phyloP scores from a whole-genome alignment of 2,888 invertebrate genomes.

The Melolontha melolontha region DNA sequence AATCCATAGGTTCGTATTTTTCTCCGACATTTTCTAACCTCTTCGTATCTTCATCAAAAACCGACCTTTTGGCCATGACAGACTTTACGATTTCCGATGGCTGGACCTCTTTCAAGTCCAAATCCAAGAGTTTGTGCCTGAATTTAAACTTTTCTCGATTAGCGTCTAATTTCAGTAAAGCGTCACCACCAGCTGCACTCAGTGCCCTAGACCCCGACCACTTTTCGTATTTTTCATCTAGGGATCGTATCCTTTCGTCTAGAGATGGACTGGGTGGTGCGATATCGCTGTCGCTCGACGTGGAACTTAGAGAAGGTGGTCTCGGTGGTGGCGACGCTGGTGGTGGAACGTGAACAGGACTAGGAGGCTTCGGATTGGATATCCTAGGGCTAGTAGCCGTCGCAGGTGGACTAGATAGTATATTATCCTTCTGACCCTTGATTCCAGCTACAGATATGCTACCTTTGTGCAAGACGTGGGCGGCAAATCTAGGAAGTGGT shows the following conservation, averaged over 20 bases:
- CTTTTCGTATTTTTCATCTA: constrained; percentile 94
- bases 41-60: constrained; percentile 96
- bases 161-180: constrained; percentile 67
- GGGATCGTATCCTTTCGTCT: constrained; percentile 90
- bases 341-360: constrained; percentile 65
- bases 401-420: constrained; percentile 63
- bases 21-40: constrained; percentile 89
- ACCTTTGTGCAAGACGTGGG: constrained; percentile 67
- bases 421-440: constrained; percentile 61
- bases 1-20: constrained; percentile 80
- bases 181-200: constrained; percentile 68
- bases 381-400: constrained; percentile 67
- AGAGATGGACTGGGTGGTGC: constrained; percentile 81
- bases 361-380: constrained; percentile 64
- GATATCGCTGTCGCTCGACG: constrained; percentile 77
- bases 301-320: constrained; percentile 81
- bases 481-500: constrained; percentile 90
- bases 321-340: constrained; percentile 76
- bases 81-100: constrained; percentile 95
- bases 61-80: constrained; percentile 90
- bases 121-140: constrained; percentile 80
- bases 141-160: constrained; percentile 72
- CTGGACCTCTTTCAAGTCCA: constrained; percentile 83
- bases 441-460: constrained; percentile 64
- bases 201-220: constrained; percentile 81